Conservation (phyloP, 2,888 invertebrate genomes). For the Microchrysa polita region DNA sequence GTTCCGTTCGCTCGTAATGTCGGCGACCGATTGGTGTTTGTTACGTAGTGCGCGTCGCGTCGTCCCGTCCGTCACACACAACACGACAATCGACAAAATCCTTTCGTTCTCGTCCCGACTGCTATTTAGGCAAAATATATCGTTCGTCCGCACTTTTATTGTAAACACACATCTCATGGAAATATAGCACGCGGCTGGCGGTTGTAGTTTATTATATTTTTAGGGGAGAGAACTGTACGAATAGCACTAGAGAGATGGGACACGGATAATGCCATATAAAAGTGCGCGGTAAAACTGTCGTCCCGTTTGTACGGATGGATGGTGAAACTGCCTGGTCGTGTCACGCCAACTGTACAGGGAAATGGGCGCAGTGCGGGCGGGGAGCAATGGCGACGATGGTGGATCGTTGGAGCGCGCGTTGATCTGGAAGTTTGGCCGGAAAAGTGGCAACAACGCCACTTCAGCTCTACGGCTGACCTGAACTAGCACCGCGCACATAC, state of each 20-base stretch:
- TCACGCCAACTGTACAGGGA: slow-evolving; percentile 45
- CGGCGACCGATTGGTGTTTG: too few species aligned
- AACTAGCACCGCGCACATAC: slow-evolving; percentile 22
- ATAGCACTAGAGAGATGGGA: slow-evolving; percentile 47
- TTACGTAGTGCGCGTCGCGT: too few species aligned
- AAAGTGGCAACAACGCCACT: slow-evolving; percentile 67
- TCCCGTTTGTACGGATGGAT: slow-evolving; percentile 49
- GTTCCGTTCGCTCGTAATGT: too few species aligned
- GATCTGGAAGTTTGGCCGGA: too few species aligned
- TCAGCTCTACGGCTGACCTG: slow-evolving; percentile 27
- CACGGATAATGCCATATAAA: slow-evolving; percentile 50
- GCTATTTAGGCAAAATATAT: slow-evolving; percentile 28
- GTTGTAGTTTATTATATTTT: slow-evolving; percentile 49
- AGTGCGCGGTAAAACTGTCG: slow-evolving; percentile 53
- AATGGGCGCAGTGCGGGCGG: slow-evolving; percentile 35
- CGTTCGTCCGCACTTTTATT: slow-evolving; percentile 48
- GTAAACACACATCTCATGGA: slow-evolving; percentile 52
- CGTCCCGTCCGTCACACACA: too few species aligned
- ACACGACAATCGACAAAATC: too few species aligned
- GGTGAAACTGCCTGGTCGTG: slow-evolving; percentile 48
- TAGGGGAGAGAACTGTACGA: slow-evolving; percentile 47
- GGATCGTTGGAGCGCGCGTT: slow-evolving; percentile 48
- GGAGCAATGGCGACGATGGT: too few species aligned
- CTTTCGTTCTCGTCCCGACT: slow-evolving; percentile 28
- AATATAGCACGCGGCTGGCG: slow-evolving; percentile 52